phyloP scores from a whole-genome alignment of 2,113 vertebrate species.

The Oreochromis tanganicae region DNA sequence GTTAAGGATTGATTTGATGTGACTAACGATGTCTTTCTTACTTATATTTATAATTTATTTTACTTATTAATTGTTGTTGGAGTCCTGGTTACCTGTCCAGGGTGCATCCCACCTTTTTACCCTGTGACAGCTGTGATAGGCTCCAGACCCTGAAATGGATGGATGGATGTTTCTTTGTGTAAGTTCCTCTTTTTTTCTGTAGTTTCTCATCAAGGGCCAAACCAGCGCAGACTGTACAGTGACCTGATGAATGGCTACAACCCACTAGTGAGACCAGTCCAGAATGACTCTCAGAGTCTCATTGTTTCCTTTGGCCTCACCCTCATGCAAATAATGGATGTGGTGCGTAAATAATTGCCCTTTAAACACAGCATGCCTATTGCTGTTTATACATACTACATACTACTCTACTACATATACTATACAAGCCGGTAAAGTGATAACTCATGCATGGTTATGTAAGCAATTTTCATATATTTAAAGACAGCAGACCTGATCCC shows the following conservation, averaged over 20 bases:
- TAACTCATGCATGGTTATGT: neutral
- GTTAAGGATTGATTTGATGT: neutral
- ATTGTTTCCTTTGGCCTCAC: conserved; percentile 84
- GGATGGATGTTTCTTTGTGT: neutral
- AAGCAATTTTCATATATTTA: neutral
- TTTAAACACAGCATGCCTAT: neutral
- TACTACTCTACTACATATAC: neutral
- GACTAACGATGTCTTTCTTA: neutral
- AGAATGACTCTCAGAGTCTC: conserved; percentile 84
- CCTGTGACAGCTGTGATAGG: neutral
- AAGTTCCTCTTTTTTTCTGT: neutral
- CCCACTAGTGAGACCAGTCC: conserved; percentile 83
- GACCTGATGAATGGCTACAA: conserved; percentile 84
- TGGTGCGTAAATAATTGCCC: conserved; percentile 73
- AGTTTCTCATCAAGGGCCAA: conserved; percentile 88
- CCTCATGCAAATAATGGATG: conserved; percentile 95
- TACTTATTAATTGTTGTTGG: neutral
- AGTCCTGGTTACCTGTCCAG: neutral
- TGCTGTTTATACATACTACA: neutral
- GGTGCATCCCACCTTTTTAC: neutral
- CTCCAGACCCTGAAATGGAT: neutral
- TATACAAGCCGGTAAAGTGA: neutral
- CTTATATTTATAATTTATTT: neutral
- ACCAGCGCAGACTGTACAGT: conserved; percentile 82
- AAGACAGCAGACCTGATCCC: neutral